Conservation (phyloP, 2,113 vertebrate genomes). For the Tachysurus vachellii region DNA sequence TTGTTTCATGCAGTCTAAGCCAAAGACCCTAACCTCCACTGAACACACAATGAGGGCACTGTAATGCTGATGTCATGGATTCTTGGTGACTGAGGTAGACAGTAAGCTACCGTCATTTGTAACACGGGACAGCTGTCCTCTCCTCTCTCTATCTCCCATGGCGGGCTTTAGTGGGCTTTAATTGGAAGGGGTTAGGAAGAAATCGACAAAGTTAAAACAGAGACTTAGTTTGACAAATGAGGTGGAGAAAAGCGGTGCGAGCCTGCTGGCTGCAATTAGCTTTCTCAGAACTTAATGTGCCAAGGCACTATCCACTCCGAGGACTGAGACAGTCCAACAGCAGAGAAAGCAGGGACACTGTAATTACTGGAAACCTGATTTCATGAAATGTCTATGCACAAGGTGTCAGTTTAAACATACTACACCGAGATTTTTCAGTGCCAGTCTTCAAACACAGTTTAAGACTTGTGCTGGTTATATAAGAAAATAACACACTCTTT, state of each 20-base stretch:
- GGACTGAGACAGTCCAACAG: conserved; percentile 13
- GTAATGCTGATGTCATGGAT: conserved; percentile 68
- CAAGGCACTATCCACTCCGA: conserved; percentile 13
- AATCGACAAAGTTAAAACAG: conserved; percentile 57
- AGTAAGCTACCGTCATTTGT: conserved; percentile 59
- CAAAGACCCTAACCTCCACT: conserved; percentile 16
- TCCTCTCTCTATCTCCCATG: conserved; percentile 53
- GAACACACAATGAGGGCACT: conserved; percentile 41
- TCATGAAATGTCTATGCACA: background rate
- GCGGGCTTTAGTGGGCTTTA: conserved; percentile 56
- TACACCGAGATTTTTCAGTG: background rate
- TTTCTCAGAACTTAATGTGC: conserved; percentile 41
- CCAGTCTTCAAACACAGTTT: background rate
- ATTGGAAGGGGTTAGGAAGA: conserved; percentile 59
- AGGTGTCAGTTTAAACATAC: background rate
- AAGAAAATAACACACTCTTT: background rate
- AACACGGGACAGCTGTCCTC: conserved; percentile 66
- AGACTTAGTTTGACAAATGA: conserved; percentile 58
- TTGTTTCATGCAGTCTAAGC: conserved; percentile 26
- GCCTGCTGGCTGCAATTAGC: conserved; percentile 48
- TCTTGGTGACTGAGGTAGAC: conserved; percentile 64
- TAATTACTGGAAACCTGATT: conserved; percentile 12
- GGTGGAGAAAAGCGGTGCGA: conserved; percentile 39
- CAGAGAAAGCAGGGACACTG: background rate
- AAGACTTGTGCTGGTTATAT: background rate